These are phyloP conservation scores for Hemitrygon akajei DNA, from an alignment of 2,797 vertebrate genomes.

Conservation along the genomic window DNA sequence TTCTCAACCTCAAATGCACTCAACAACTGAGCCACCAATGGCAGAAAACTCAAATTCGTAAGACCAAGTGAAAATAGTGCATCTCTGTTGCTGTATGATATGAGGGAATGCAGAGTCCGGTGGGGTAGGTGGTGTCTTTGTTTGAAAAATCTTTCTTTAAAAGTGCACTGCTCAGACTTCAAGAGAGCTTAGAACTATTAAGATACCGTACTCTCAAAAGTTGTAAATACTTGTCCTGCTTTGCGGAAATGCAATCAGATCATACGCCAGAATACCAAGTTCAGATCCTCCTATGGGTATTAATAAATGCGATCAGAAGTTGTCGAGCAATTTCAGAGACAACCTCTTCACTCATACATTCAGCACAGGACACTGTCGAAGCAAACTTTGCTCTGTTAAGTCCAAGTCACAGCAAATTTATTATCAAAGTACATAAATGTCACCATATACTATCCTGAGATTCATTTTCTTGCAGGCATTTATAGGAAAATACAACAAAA, in stretches of 20 bases:
- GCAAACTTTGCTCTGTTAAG: not conserved
- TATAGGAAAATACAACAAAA: too few species aligned
- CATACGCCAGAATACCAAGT: not conserved
- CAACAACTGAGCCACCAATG: too few species aligned
- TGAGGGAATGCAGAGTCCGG: not conserved
- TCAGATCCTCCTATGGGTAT: not conserved
- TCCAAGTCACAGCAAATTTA: too few species aligned
- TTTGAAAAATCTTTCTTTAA: not conserved
- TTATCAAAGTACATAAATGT: too few species aligned
- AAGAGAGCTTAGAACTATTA: not conserved
- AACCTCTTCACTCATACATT: slow-evolving; percentile 10
- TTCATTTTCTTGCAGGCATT: too few species aligned
- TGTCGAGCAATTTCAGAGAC: not conserved
- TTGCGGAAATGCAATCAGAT: slow-evolving; percentile 14
- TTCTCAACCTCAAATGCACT: too few species aligned
- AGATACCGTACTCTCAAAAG: not conserved
- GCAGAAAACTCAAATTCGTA: too few species aligned
- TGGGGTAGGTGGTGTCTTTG: not conserved
- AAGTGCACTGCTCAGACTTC: not conserved
- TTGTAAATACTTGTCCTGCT: not conserved
- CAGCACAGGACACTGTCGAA: not conserved
- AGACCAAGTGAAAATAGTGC: not conserved
- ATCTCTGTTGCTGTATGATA: not conserved
- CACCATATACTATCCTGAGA: too few species aligned
- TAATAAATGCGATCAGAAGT: not conserved